These are phyloP conservation scores for Falco berigora DNA, from an alignment of 2,797 vertebrate genomes.

Conservation along the genomic window DNA sequence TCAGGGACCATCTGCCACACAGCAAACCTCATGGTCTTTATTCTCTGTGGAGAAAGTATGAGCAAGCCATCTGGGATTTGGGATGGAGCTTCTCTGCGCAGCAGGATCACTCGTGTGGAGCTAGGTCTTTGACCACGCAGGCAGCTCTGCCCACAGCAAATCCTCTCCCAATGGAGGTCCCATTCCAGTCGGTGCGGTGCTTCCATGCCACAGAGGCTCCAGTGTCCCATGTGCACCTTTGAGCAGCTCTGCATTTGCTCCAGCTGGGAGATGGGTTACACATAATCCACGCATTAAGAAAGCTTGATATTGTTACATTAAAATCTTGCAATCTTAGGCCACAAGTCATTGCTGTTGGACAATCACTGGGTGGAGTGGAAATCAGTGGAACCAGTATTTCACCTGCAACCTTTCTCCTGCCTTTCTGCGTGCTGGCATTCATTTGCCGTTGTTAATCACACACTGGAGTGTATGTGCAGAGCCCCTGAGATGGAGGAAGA, in stretches of 20 bases:
- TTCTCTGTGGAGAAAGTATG: neutral
- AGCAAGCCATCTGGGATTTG: neutral
- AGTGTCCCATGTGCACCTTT: neutral
- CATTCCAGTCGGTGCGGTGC: fast-evolving
- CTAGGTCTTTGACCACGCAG: neutral
- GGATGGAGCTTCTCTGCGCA: fast-evolving
- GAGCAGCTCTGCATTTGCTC: neutral
- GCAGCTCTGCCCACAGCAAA: neutral
- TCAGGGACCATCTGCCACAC: fast-evolving
- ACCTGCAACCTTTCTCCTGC: neutral
- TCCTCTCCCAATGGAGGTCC: neutral
- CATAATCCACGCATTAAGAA: neutral
- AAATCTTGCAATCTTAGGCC: neutral
- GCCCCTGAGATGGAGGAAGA: neutral
- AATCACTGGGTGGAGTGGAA: neutral
- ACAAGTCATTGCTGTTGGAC: neutral
- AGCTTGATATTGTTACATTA: neutral
- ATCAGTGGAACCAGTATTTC: neutral
- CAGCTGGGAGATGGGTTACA: neutral
- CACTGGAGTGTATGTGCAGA: neutral
- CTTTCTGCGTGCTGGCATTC: neutral
- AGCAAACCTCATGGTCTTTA: neutral
- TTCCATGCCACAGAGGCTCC: neutral
- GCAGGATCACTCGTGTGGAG: fast-evolving
- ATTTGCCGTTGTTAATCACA: neutral